Conservation (phyloP, 2,797 vertebrate species). For the Hydrophis major region DNA sequence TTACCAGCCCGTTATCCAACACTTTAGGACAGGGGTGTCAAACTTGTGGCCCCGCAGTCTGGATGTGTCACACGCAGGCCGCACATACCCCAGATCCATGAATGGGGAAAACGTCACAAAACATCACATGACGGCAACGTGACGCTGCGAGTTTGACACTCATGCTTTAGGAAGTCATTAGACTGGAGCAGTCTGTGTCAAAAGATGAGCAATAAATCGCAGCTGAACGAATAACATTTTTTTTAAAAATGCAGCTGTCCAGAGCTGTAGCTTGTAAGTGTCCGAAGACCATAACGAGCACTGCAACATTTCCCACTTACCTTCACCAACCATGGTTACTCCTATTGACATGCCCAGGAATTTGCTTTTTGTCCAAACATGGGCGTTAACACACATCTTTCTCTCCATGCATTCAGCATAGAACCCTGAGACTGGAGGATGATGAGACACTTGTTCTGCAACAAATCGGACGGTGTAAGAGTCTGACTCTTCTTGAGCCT, state of each 20-base stretch:
- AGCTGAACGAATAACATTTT: neutral
- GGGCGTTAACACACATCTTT: slow-evolving; percentile 92
- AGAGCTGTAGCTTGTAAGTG: neutral
- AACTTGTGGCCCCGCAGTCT: no score
- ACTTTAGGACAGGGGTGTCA: neutral
- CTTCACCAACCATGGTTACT: slow-evolving; percentile 96
- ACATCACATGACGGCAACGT: no score
- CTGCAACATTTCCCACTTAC: slow-evolving; percentile 67
- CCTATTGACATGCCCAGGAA: slow-evolving; percentile 99
- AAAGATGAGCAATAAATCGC: neutral
- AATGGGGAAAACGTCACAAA: no score
- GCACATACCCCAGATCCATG: no score
- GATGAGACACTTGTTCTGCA: slow-evolving; percentile 97
- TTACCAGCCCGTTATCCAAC: neutral
- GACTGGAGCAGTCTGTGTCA: neutral
- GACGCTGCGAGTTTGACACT: no score
- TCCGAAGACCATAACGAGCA: neutral
- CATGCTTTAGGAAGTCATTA: neutral
- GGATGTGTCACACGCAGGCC: no score
- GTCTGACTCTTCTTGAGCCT: slow-evolving; percentile 64
- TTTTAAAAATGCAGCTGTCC: neutral
- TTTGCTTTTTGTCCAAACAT: slow-evolving; percentile 99
- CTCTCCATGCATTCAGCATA: slow-evolving; percentile 94
- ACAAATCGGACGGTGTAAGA: slow-evolving; percentile 87
- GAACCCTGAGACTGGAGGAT: slow-evolving; percentile 97